Conservation (phyloP, 37 sponge, comb jelly and placozoan species). For the Mnemiopsis leidyi region DNA sequence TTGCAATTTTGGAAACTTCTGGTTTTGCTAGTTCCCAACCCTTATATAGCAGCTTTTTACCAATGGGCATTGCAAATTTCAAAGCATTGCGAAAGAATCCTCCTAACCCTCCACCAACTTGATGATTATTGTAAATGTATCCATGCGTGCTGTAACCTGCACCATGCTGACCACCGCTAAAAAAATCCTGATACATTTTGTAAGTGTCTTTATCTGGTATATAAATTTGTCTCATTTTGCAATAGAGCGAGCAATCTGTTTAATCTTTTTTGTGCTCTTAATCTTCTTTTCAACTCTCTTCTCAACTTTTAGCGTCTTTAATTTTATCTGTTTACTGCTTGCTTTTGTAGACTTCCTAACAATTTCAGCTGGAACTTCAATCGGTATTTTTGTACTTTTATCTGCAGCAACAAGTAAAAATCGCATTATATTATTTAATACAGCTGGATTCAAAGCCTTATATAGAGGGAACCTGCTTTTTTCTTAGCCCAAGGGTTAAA, state of each 20-base stretch:
- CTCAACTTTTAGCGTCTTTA: not conserved
- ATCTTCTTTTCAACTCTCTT: not conserved
- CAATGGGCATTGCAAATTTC: not conserved
- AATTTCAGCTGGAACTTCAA: not conserved
- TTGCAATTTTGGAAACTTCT: not conserved
- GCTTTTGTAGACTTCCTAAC: not conserved
- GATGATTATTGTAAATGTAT: not conserved
- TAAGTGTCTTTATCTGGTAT: not conserved
- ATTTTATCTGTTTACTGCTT: not conserved
- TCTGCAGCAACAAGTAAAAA: not conserved
- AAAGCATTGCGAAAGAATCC: not conserved
- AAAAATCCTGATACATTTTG: not conserved
- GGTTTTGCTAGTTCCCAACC: conserved; percentile 22
- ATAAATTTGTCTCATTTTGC: conserved; percentile 31
- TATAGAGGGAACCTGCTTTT: not conserved
- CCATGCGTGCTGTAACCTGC: not conserved
- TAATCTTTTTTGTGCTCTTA: not conserved
- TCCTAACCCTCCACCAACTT: conserved; percentile 36
- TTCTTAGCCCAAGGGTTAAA: not conserved
- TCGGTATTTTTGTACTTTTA: not conserved
- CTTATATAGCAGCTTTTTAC: conserved; percentile 17
- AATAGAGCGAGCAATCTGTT: not conserved
- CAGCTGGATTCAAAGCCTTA: not conserved
- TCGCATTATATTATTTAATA: not conserved
- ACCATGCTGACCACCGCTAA: not conserved